These are phyloP conservation scores for Pandion haliaetus DNA, from an alignment of 2,113 vertebrate genomes.

Conservation along the genomic window DNA sequence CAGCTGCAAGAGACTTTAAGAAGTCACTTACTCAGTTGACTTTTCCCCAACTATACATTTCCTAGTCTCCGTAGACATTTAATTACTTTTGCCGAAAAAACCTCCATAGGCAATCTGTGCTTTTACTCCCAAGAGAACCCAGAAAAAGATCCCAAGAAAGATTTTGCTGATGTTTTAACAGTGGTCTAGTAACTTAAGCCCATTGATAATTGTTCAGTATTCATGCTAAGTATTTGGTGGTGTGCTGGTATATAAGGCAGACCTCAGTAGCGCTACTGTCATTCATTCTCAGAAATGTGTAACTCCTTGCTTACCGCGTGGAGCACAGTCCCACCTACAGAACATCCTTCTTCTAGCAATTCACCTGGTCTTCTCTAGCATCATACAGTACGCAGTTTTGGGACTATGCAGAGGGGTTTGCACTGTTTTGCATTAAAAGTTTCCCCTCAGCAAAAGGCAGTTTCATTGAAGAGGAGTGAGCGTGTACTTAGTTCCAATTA, in stretches of 20 bases:
- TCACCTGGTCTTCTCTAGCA: neutral
- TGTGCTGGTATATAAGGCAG: neutral
- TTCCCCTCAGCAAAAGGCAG: neutral
- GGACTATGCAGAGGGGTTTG: neutral
- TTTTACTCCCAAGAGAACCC: neutral
- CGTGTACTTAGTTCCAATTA: neutral
- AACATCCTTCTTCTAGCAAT: neutral
- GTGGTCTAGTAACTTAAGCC: neutral
- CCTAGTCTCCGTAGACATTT: neutral
- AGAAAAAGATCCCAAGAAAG: neutral
- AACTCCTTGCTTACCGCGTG: accelerated
- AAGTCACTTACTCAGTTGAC: neutral
- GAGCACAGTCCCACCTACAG: neutral
- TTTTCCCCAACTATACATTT: neutral
- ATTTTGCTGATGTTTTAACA: neutral
- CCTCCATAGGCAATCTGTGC: neutral
- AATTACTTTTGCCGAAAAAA: neutral
- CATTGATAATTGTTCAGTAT: neutral
- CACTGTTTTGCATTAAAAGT: neutral
- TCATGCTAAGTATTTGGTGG: neutral
- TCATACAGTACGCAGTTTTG: neutral
- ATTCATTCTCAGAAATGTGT: neutral
- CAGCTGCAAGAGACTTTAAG: neutral
- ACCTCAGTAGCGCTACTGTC: neutral
- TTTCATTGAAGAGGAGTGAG: neutral